Conservation (phyloP, 2,797 vertebrate species). For the Danio choprae region DNA sequence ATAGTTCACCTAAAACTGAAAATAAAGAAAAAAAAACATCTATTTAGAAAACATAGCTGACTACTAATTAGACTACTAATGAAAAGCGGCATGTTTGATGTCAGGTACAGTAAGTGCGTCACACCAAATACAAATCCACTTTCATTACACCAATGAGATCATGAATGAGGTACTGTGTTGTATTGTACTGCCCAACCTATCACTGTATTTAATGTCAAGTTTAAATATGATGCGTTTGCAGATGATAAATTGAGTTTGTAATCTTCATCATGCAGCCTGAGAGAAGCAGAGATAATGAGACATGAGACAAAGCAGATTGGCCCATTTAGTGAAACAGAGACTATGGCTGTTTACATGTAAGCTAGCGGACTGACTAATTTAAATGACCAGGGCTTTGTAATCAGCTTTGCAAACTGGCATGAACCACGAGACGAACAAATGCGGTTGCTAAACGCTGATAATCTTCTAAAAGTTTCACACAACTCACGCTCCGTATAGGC, state of each 20-base stretch:
- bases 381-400: conserved; percentile 67
- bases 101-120: background rate
- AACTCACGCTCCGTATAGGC: background rate
- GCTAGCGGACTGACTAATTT: conserved; percentile 63
- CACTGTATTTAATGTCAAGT: background rate
- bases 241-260: background rate
- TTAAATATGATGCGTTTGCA: background rate
- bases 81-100: background rate
- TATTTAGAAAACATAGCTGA: too few species aligned
- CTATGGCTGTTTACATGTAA: conserved; percentile 64
- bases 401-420: conserved; percentile 69
- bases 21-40: too few species aligned
- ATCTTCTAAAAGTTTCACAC: conserved; percentile 36
- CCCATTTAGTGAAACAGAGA: conserved; percentile 59
- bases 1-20: too few species aligned
- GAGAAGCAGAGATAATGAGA: conserved; percentile 1
- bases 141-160: background rate
- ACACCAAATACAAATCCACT: background rate
- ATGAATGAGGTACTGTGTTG: background rate
- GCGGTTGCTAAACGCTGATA: conserved; percentile 27
- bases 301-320: conserved; percentile 22
- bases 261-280: background rate
- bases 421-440: conserved; percentile 45
- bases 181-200: background rate
- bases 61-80: background rate